Conservation (phyloP, 2,797 vertebrate genomes). For the Platalea minor region DNA sequence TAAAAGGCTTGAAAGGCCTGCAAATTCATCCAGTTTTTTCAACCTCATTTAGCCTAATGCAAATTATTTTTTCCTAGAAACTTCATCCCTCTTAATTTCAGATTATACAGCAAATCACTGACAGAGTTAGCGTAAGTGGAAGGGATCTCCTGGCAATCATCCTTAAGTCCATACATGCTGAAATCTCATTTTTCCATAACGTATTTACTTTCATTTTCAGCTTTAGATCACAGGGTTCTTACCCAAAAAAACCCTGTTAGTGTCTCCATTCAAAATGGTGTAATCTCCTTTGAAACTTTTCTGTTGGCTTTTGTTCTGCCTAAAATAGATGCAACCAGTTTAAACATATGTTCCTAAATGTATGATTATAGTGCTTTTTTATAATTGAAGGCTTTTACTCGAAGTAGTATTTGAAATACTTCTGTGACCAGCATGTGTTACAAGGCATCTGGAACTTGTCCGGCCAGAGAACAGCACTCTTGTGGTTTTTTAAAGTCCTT, state of each 20-base stretch:
- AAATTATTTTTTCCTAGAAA: neutral
- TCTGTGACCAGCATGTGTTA: neutral
- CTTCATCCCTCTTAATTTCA: neutral
- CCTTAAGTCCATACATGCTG: neutral
- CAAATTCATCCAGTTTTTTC: neutral
- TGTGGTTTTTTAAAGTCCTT: neutral
- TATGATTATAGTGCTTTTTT: neutral
- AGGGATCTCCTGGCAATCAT: neutral
- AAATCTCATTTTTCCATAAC: neutral
- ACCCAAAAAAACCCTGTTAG: neutral
- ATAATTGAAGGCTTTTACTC: conserved; percentile 29
- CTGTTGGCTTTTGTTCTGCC: neutral
- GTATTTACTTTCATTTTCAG: neutral
- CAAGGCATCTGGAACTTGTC: neutral
- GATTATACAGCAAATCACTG: neutral
- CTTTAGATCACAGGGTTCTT: neutral
- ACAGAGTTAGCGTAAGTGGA: neutral
- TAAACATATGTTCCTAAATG: conserved; percentile 32
- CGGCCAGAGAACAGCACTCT: neutral
- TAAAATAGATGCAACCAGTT: conserved; percentile 16
- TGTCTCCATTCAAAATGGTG: neutral
- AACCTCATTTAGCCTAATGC: neutral
- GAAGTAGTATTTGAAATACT: conserved; percentile 12
- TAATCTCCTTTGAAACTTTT: neutral
- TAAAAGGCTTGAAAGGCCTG: neutral